Percentiles rank a stretch among this genome's conserved stretches.
Evolutionary conservation across 64 coral and sea anemone species (phyloP).

Genomic region (Exaiptasia diaphana): DNA sequence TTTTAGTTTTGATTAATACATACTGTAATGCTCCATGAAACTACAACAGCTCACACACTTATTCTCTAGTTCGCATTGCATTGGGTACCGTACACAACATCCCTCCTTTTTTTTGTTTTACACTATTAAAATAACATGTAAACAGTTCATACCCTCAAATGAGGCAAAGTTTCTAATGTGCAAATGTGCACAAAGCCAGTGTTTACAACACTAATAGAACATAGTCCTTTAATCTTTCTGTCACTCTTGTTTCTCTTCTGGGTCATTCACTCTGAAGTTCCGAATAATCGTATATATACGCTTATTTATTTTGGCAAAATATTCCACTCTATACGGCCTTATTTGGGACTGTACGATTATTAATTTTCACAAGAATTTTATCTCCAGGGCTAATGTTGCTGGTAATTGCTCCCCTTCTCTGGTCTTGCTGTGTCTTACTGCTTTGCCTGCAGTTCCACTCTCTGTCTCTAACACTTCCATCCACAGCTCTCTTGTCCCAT

Average conservation of each 20-base stretch:
- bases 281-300: neutral
- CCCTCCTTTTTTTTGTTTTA: too few relatives aligned
- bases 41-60: neutral
- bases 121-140: too few relatives aligned
- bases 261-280: too few relatives aligned
- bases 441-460: constrained; percentile 22
- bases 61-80: too few relatives aligned
- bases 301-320: constrained; percentile 15
- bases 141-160: too few relatives aligned
- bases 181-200: neutral
- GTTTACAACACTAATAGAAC: neutral
- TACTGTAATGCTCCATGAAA: neutral
- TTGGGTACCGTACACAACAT: too few relatives aligned
- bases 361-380: neutral
- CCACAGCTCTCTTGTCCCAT: too few relatives aligned
- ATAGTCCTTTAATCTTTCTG: neutral
- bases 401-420: constrained; percentile 2
- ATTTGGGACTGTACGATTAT: neutral
- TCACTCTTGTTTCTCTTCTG: neutral
- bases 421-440: constrained; percentile 9
- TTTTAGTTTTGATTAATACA: neutral
- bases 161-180: neutral
- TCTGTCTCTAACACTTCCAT: too few relatives aligned
- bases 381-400: too few relatives aligned
- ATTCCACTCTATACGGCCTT: too few relatives aligned